These are phyloP conservation scores for Hedya salicella DNA, from an alignment of 2,888 invertebrate species.

Conservation along the genomic window DNA sequence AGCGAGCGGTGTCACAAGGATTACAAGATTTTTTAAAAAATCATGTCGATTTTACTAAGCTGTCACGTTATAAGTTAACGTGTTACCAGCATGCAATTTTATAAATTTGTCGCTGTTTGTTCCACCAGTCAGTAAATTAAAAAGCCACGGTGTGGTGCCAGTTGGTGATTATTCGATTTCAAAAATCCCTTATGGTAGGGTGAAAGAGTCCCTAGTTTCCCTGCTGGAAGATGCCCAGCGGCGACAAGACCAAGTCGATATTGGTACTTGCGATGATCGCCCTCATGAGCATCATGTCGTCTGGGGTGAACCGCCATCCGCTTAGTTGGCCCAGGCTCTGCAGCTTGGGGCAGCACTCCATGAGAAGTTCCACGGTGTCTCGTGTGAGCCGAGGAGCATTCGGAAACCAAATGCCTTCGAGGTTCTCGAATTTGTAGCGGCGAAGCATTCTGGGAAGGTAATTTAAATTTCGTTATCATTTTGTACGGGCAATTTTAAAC, in stretches of 20 bases:
- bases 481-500: no score
- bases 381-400: constrained; percentile 87
- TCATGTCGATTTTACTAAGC: no score
- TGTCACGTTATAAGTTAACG: no score
- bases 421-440: constrained; percentile 85
- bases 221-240: constrained; percentile 84
- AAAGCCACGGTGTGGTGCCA: no score
- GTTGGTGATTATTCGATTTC: no score
- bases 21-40: no score
- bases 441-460: constrained; percentile 85
- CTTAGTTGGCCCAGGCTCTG: constrained; percentile 87
- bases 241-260: constrained; percentile 86
- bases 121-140: no score
- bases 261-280: constrained; percentile 88
- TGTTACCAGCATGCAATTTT: no score
- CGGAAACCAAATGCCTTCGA: constrained; percentile 89
- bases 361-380: constrained; percentile 87
- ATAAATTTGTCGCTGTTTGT: no score
- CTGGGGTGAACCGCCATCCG: constrained; percentile 88
- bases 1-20: no score
- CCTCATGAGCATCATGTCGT: constrained; percentile 88
- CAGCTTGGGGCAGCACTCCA: constrained; percentile 88
- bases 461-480: background rate
- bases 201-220: constrained; percentile 57
- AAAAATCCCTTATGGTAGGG: no score